phyloP scores from a whole-genome alignment of 2,113 vertebrate genomes.

The Bolborhynchus lineola region DNA sequence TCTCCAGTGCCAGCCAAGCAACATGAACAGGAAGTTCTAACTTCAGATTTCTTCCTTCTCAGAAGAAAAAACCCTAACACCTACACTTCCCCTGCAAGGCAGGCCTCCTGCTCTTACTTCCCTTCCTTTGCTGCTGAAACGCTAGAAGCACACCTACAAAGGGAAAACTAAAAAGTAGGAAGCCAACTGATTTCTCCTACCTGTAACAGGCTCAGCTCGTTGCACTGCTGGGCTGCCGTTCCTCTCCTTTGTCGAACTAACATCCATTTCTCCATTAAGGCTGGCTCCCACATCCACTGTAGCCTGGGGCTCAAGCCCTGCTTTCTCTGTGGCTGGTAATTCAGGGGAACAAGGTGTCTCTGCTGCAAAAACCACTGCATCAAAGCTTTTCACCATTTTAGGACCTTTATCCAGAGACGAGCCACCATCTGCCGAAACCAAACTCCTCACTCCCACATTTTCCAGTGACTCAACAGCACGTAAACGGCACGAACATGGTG shows the following conservation, averaged over 20 bases:
- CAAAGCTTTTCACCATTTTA: constrained; percentile 25
- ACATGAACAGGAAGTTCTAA: background rate
- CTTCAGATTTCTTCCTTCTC: background rate
- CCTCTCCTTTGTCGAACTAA: background rate
- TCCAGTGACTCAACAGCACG: background rate
- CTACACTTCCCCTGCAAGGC: background rate
- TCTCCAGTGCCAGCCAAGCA: background rate
- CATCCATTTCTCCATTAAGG: background rate
- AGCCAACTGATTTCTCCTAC: constrained; percentile 46
- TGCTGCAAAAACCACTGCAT: background rate
- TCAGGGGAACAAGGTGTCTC: background rate
- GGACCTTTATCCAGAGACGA: constrained; percentile 48
- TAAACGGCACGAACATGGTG: background rate
- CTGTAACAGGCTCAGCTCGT: constrained; percentile 14
- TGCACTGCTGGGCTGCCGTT: background rate
- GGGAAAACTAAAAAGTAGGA: background rate
- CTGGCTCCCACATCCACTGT: background rate
- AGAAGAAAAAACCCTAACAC: background rate
- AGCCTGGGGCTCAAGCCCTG: background rate
- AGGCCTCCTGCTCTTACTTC: background rate
- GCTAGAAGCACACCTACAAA: background rate
- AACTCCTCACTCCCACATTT: background rate
- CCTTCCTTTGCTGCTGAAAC: background rate
- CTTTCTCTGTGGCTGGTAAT: background rate
- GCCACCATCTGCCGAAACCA: background rate